A percentile compares a stretch with the other conserved stretches of the same genome.
Evolutionary conservation across 2,797 vertebrate species (phyloP).

Genomic region (Scleropages formosus): DNA sequence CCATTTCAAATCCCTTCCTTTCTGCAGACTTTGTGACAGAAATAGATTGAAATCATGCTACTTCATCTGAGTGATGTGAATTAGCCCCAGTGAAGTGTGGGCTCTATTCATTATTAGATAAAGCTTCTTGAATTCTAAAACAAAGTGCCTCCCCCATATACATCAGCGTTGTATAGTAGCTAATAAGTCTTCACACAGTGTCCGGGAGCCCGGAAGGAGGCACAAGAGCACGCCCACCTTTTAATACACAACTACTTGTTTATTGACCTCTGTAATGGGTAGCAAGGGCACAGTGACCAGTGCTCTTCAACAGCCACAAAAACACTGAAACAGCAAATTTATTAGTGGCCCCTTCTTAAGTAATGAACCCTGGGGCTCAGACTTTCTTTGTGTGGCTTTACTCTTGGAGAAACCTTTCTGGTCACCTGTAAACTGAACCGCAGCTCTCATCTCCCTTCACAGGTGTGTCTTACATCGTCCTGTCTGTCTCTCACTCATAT

Average conservation of each 20-base stretch:
- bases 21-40: constrained; percentile 53
- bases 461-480: too few relatives aligned
- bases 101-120: constrained; percentile 69
- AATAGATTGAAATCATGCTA: constrained; percentile 62
- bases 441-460: too few relatives aligned
- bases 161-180: constrained; percentile 54
- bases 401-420: constrained; percentile 66
- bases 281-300: constrained; percentile 48
- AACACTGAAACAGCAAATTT: constrained; percentile 63
- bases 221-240: constrained; percentile 49
- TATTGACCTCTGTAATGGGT: constrained; percentile 70
- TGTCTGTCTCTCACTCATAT: too few relatives aligned
- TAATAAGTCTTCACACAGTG: constrained; percentile 71
- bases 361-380: constrained; percentile 60
- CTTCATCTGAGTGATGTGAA: constrained; percentile 61
- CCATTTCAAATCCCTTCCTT: constrained; percentile 35
- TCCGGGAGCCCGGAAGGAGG: constrained; percentile 59
- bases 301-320: constrained; percentile 64
- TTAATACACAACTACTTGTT: constrained; percentile 65
- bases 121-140: constrained; percentile 63
- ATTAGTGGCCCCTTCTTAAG: constrained; percentile 53
- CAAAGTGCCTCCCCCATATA: constrained; percentile 64
- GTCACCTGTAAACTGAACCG: constrained; percentile 45
- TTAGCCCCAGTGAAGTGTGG: constrained; percentile 57
- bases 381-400: constrained; percentile 33